Base-by-base conservation (phyloP, 2,888 invertebrate species). In the Ichneumon xanthorius region DNA sequence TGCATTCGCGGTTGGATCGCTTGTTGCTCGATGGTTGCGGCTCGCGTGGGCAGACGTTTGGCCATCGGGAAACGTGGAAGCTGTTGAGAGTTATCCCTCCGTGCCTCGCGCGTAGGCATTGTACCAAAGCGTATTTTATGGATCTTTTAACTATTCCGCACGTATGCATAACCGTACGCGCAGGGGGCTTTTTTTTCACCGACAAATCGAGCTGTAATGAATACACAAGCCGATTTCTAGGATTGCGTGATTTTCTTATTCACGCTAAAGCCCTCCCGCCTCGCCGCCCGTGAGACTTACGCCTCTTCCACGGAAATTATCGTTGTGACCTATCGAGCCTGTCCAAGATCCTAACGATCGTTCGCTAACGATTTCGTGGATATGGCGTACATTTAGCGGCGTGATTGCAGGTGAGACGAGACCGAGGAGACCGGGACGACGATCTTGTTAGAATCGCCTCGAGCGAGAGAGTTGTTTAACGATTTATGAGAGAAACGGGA, bases 361-460 rank as follows among this genome's bases (percentile, higher is more conserved):
- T 80, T 82, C 85, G 61, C 82, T 82, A 85, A 85, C 85, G 82
- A 82, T 85, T 85, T 85, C 80, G 82, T 80, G 73, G 63, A 85
- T 53, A 6, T 63, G 30, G 61, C 76, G 58, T 11, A 58, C 26
- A 58, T 26, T 75, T 73, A 40, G 16, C 26, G 67, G 75, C 55
- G 77, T 45, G 68, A 68, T 70, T 63, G 55, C 85, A 80, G 75
- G 82, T 67, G 79, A 82, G 67, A 79, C 79, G 76, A 75, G 58
- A 58, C 45, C 53, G 71, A 65, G 58, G 50, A 50, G 48, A 71
- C 50, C 58, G 65, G 50, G 53, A 73, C 58, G 14, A 55, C 71
- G 58, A 37, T 33, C 61, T 75, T 76, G 70, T 71, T 76, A 45
- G 71, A 72, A 78, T 76, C 82, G 71, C 85, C 85, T 80, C 40